phyloP scores from a whole-genome alignment of 2,797 vertebrate genomes.

The Clarias platycephalus region DNA sequence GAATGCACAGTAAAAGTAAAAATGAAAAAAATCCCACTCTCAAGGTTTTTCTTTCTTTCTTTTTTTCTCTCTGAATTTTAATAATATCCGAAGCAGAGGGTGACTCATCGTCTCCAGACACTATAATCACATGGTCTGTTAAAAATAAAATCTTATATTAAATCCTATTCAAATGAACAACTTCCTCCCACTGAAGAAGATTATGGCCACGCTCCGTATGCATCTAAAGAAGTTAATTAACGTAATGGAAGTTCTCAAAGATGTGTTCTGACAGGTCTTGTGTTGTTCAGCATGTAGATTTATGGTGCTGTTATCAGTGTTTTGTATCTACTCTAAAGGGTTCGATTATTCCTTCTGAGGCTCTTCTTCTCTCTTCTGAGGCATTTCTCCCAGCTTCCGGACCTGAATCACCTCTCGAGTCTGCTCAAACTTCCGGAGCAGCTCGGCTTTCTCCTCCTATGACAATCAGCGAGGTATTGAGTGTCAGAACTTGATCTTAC shows the following conservation, averaged over 20 bases:
- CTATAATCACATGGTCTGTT: conserved; percentile 24
- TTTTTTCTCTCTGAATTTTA: neutral
- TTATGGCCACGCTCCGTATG: neutral
- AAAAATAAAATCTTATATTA: conserved; percentile 36
- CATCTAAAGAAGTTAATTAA: neutral
- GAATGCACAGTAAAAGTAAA: neutral
- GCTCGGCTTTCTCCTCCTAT: conserved; percentile 73
- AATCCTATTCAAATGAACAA: conserved; percentile 26
- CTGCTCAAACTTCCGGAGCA: conserved; percentile 62
- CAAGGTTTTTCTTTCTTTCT: neutral
- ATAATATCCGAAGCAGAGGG: conserved; percentile 1
- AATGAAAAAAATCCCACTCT: neutral
- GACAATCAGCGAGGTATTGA: neutral
- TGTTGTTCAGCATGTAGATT: neutral
- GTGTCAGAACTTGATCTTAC: neutral
- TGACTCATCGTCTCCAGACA: conserved; percentile 34
- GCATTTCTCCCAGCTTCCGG: conserved; percentile 66
- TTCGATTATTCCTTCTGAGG: conserved; percentile 31
- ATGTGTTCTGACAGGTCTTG: neutral
- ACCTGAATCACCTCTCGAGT: conserved; percentile 72
- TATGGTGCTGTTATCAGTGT: neutral
- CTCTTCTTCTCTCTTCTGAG: conserved; percentile 63
- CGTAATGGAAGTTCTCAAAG: neutral
- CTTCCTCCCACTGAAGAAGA: conserved; percentile 12
- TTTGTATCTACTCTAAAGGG: neutral